Percentiles rank a stretch among this genome's conserved stretches.
Evolutionary conservation across 1,140 invertebrate genomes (phyloP).

Genomic region (Paracyclopina nana): DNA sequence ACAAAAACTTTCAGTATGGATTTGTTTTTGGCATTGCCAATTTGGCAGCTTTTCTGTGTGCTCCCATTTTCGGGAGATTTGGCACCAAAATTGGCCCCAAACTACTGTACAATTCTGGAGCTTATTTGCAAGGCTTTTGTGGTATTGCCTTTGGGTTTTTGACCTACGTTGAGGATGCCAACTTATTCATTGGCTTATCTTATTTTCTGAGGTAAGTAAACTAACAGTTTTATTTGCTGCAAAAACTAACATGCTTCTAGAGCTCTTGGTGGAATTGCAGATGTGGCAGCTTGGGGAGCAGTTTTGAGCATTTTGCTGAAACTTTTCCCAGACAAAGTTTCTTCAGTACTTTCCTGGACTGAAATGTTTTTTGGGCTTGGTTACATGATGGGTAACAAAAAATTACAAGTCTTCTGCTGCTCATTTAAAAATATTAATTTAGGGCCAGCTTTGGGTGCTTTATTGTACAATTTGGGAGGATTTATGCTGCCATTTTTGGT

Average conservation of each 20-base stretch:
- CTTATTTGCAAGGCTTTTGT: background rate
- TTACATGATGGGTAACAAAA: background rate
- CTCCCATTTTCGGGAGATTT: background rate
- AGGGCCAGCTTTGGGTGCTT: too few species aligned
- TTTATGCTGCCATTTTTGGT: too few species aligned
- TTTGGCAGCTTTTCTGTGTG: background rate
- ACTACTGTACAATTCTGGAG: background rate
- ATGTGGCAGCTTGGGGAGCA: background rate
- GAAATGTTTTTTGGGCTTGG: background rate
- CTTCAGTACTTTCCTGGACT: background rate
- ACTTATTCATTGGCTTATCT: background rate
- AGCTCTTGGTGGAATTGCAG: background rate
- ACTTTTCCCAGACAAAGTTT: background rate
- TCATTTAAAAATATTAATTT: too few species aligned
- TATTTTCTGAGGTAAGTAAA: background rate
- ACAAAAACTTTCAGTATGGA: background rate
- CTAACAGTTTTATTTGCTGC: too few species aligned
- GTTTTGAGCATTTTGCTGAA: background rate
- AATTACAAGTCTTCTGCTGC: too few species aligned
- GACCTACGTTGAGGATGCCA: background rate
- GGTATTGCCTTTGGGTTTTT: background rate
- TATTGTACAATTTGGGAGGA: too few species aligned
- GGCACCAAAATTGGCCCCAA: background rate
- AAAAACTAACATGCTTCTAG: too few species aligned
- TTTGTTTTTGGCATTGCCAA: slow-evolving; percentile 1